These are phyloP conservation scores for Phalera bucephala DNA, from an alignment of 2,888 invertebrate species.

Conservation along the genomic window DNA sequence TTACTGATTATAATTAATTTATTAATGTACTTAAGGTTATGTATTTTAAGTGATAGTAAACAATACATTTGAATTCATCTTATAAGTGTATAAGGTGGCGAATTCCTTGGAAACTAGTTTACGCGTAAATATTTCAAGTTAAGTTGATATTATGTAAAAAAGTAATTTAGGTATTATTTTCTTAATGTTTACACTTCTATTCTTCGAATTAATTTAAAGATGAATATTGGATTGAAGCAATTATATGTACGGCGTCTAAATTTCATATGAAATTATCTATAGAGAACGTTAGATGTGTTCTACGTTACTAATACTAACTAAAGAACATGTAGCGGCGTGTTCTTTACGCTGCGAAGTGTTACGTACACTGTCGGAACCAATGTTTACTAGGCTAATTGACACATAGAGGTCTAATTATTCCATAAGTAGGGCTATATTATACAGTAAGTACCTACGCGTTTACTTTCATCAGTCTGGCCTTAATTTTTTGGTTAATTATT, in stretches of 20 bases:
- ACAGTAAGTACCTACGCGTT: slow-evolving; percentile 46
- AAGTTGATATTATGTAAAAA: too few species aligned
- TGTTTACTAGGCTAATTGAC: slow-evolving; percentile 60
- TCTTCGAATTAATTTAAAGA: too few species aligned
- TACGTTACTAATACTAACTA: too few species aligned
- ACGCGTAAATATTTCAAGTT: too few species aligned
- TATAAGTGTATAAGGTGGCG: neutral
- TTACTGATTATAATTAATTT: neutral
- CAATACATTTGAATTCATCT: slow-evolving; percentile 1
- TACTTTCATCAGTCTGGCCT: slow-evolving; percentile 53
- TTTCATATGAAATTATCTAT: too few species aligned
- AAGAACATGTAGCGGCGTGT: slow-evolving; percentile 10
- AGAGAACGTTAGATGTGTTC: too few species aligned
- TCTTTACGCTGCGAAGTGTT: slow-evolving; percentile 44
- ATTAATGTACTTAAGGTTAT: slow-evolving; percentile 1
- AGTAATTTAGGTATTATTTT: too few species aligned
- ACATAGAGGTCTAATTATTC: slow-evolving; percentile 60
- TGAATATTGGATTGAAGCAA: too few species aligned
- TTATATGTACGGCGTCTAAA: too few species aligned
- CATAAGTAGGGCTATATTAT: slow-evolving; percentile 48
- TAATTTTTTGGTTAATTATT: slow-evolving; percentile 45
- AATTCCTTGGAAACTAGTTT: too few species aligned
- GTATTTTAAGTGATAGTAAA: neutral
- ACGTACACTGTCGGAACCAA: slow-evolving; percentile 67
- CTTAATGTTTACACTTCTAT: too few species aligned